These are phyloP conservation scores for Dioctria rufipes DNA, from an alignment of 2,888 invertebrate species.

Conservation along the genomic window DNA sequence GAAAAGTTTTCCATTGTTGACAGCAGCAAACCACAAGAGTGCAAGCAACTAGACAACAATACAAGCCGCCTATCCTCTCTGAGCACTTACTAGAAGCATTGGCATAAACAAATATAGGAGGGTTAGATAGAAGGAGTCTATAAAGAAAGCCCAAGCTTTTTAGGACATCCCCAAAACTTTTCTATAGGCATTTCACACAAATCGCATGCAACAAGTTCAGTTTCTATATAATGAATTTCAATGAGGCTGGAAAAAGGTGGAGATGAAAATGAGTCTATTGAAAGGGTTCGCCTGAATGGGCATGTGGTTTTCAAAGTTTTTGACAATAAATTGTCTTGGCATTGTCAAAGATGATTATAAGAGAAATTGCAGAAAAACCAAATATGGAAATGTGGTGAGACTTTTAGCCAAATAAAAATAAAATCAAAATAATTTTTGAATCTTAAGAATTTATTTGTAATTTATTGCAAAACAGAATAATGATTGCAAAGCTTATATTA, in stretches of 20 bases:
- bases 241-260: constrained; percentile 27
- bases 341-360: too few species aligned
- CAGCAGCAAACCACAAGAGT: constrained; percentile 29
- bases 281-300: too few species aligned
- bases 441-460: too few species aligned
- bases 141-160: constrained; percentile 27
- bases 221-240: constrained; percentile 37
- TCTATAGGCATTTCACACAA: constrained; percentile 32
- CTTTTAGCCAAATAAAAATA: too few species aligned
- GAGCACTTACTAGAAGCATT: neutral
- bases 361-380: too few species aligned
- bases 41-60: constrained; percentile 41
- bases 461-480: too few species aligned
- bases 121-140: neutral
- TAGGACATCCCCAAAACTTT: constrained; percentile 28
- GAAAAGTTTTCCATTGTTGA: constrained; percentile 39
- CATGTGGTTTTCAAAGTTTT: too few species aligned
- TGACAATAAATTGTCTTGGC: too few species aligned
- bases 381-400: too few species aligned
- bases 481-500: too few species aligned
- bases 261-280: neutral
- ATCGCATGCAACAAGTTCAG: constrained; percentile 44
- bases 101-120: constrained; percentile 9
- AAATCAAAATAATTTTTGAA: too few species aligned
- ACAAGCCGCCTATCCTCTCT: neutral